These are phyloP conservation scores for Cepphus grylle DNA, from an alignment of 2,113 vertebrate species.

Conservation along the genomic window DNA sequence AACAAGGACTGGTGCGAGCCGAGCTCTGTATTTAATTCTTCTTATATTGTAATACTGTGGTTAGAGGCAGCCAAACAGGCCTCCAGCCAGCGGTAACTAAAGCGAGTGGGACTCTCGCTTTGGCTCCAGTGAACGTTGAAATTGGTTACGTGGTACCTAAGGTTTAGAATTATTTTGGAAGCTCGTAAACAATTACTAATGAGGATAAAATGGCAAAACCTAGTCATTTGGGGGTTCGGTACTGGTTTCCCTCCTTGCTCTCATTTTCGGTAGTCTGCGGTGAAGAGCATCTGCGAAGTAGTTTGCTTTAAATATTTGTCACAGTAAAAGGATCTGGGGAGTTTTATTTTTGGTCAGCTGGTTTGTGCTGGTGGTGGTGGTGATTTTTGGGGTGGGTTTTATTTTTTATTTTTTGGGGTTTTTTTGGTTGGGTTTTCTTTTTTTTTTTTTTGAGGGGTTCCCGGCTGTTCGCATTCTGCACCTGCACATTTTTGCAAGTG, in stretches of 20 bases:
- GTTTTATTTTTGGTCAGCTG: neutral
- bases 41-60: conserved; percentile 57
- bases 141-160: neutral
- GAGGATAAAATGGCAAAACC: neutral
- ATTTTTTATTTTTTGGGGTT: neutral
- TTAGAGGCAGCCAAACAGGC: conserved; percentile 30
- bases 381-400: neutral
- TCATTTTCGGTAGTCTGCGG: neutral
- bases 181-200: conserved; percentile 20
- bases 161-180: neutral
- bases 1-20: conserved; percentile 32
- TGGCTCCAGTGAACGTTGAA: neutral
- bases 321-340: neutral
- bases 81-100: conserved; percentile 1
- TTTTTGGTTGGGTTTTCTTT: neutral
- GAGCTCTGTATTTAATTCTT: conserved; percentile 65
- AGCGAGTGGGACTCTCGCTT: neutral
- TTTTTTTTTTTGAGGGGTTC: neutral
- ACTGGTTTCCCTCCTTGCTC: neutral
- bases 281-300: neutral
- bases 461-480: neutral
- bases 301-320: neutral
- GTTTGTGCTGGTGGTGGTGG: neutral
- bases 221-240: neutral
- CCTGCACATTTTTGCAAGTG: neutral